Percentiles rank a stretch among this genome's conserved stretches.
These are phyloP conservation scores for Latrodectus elegans DNA, from an alignment of 2,888 invertebrate genomes.

Conservation along the genomic window DNA sequence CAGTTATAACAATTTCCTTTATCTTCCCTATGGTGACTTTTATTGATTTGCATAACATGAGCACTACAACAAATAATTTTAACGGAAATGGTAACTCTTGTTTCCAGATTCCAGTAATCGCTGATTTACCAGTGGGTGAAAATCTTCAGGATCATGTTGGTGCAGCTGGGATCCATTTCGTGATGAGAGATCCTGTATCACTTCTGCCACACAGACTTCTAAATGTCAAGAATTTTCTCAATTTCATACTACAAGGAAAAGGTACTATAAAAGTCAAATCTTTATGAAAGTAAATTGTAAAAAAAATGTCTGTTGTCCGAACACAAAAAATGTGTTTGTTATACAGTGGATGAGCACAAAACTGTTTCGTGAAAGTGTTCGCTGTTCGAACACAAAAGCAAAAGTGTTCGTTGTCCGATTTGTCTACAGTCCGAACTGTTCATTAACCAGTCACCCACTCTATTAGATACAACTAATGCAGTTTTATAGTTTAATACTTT, in stretches of 20 bases:
- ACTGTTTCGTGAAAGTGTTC: too few species aligned
- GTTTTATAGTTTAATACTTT: too few species aligned
- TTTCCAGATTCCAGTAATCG: constrained; percentile 66
- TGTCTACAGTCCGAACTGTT: too few species aligned
- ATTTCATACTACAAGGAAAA: constrained; percentile 48
- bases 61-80: not conserved
- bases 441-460: too few species aligned
- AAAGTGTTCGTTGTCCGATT: too few species aligned
- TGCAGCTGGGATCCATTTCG: constrained; percentile 62
- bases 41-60: not conserved
- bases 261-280: constrained; percentile 4
- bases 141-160: constrained; percentile 71
- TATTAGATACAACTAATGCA: too few species aligned
- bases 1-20: too few species aligned
- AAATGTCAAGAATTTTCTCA: constrained; percentile 34
- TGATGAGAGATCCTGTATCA: constrained; percentile 47
- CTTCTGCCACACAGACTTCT: constrained; percentile 51
- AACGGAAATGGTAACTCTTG: not conserved
- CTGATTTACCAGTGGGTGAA: constrained; percentile 72
- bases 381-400: too few species aligned
- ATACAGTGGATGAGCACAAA: too few species aligned
- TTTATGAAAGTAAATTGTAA: too few species aligned
- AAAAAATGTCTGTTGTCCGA: too few species aligned
- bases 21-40: not conserved
- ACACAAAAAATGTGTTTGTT: too few species aligned